Evolutionary conservation across 2,888 invertebrate genomes (phyloP), one percentile per base, ranked within the genome.

Genomic region (Branchellion lobata): DNA sequence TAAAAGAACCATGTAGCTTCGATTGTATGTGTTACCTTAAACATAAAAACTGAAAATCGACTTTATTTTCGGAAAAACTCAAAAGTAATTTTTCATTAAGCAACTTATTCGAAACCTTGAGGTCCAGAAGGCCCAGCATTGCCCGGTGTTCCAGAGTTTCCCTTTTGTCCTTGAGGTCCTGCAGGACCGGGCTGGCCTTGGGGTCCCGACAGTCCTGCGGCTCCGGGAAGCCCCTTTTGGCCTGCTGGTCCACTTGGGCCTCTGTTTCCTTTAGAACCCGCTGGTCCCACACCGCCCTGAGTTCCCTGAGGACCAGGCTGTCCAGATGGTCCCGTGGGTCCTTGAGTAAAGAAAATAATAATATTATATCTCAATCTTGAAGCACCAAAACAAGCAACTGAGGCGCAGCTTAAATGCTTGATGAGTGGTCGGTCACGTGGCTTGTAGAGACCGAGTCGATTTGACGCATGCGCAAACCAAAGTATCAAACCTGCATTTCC

Each of bases 81-180:
- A n/a, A n/a, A n/a, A n/a, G n/a, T n/a, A n/a, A n/a, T n/a, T n/a
- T n/a, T n/a, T n/a, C n/a, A n/a, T n/a, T n/a, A n/a, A n/a, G n/a
- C n/a, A n/a, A n/a, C n/a, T n/a, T n/a, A n/a, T n/a, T n/a, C n/a
- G n/a, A 57, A 18, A 57, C 51, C 73, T 36, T 51, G 73, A 29
- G n/a, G 47, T n/a, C 27, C 24, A 11, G 29, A 24, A 5, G 5
- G 73, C 31, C 82, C 82, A 34, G 57, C 53, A 40, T 80, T 68
- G 29, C 83, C 83, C 33, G 78, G 47, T 40, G 29, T 78, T 36
- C 83, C 83, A 51, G 80, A 47, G 73, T 24, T n/a, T 24, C 82
- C 82, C 24, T 57, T 24, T 14, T 40, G 47, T 47, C 81, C 81
- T 18, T 27, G 21, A 24, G 78, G 77, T 18, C 81, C 81, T 18